Base-by-base conservation (phyloP, 2,113 vertebrate genomes). In the Brachypodius melanocephalos region DNA sequence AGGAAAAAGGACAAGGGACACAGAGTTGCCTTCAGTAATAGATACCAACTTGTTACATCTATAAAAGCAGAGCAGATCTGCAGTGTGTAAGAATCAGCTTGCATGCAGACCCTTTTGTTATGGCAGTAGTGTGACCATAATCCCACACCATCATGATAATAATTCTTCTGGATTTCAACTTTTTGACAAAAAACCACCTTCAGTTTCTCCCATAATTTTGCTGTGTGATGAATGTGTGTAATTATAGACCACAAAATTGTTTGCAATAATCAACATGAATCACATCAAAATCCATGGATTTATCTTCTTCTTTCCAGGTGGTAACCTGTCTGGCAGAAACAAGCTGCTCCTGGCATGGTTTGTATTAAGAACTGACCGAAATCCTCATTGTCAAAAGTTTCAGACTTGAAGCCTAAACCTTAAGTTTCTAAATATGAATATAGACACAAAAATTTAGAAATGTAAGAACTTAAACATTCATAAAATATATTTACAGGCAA, bases 71-170 rank as follows among this genome's bases (percentile, higher is more conserved):
- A 67, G 17, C 40, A 62, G 17, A 58, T 21, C 20, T 9, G 17
- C 29, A 68, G 14, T 7, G 8, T 9, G 21, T 31, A 52, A 45
- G 32, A 31, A 69, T 7, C 17, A 66, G 40, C 3, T 8, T 13
- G 19, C 6, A 18, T 8, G 6, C 22, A 58, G 48, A n/a, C 3
- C 4, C 31, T 45, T 40, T 10, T 18, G 6, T 7, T 49, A 42
- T 3, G n/a, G 48, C 40, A 82, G 26, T 1, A 48, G 14, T 8
- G n/a, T n/a, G 48, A 65, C 6, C 10, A 28, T 4, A 62, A 8
- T n/a, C 52, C 17, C 49, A 19, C 45, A 17, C 0, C 0, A 46
- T 19, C 31, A 10, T 3, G 4, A 15, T 3, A 48, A 28, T 25
- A 28, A n/a, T 51, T 43, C 43, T 65, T 42, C 43, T 59, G 38